Evolutionary conservation across 2,797 vertebrate genomes (phyloP), one percentile per base, ranked within the genome.

Genomic region (Gallinago solitaria): DNA sequence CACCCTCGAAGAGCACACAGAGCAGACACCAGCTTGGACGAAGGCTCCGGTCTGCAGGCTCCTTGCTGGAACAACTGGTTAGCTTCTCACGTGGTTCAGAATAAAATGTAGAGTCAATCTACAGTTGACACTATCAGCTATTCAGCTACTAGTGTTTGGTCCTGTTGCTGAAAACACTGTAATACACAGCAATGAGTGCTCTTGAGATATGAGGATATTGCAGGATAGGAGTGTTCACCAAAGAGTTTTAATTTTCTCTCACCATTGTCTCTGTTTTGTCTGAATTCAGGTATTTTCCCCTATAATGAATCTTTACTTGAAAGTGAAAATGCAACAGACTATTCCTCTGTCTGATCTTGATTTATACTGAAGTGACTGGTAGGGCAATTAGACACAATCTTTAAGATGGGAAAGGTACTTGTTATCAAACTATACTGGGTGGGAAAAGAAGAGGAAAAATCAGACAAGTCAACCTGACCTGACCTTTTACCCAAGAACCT

Each of bases 401-500:
- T 90, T 79, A 51, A 74, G 53, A 81, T n/a, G 12, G 6, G 33
- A 76, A 47, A 91, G 70, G 53, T 73, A 50, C 32, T 80, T 16
- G 4, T 82, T 88, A 73, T 85, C 83, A 86, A 60, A 35, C 9
- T 50, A 35, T 65, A 6, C 9, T 18, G 27, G 25, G 48, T 85
- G 60, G 80, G 80, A 92, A 95, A 87, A 89, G 25, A 78, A 61
- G 51, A 87, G 45, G 25, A 85, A 93, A 95, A 94, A 83, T 81
- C 53, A 91, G 59, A 43, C 64, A 76, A 91, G 69, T 77, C 89
- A 93, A 94, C 79, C 95, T 87, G 79, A 87, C 90, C 85, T 95
- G 94, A 96, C 91, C 93, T 93, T 96, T 96, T 88, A 95, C 87
- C 81, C 6, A 56, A 79, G 70, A 94, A 91, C n/a, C 65, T 86